phyloP scores from a whole-genome alignment of 2,888 invertebrate genomes.

The Tipula unca region DNA sequence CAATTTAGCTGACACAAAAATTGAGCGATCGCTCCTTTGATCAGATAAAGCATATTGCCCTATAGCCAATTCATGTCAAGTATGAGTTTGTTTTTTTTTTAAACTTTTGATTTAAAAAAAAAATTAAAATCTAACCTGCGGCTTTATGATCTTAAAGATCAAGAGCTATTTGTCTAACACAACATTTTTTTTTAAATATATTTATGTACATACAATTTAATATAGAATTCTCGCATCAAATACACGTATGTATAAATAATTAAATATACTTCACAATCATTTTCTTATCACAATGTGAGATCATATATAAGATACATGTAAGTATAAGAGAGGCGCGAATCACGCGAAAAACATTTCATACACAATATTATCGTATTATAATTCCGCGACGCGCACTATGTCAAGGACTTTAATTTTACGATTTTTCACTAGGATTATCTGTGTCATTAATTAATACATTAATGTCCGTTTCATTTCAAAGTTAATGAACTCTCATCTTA shows the following conservation, averaged over 20 bases:
- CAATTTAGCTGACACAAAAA: too few species aligned
- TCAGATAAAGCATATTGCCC: too few species aligned
- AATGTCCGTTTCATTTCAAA: background rate
- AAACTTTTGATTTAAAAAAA: background rate
- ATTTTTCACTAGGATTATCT: background rate
- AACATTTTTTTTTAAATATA: background rate
- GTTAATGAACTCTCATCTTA: background rate
- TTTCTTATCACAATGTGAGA: background rate
- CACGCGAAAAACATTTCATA: background rate
- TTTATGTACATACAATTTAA: background rate
- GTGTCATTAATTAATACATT: background rate
- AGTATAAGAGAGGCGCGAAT: background rate
- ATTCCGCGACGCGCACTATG: background rate
- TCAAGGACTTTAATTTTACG: background rate
- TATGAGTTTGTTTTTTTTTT: background rate
- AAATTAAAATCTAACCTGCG: background rate
- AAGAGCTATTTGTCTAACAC: background rate
- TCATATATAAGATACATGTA: background rate
- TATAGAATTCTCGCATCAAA: background rate
- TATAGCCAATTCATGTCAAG: background rate
- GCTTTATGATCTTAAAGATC: background rate
- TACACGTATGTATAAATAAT: background rate
- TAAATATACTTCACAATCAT: background rate
- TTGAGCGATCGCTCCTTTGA: too few species aligned
- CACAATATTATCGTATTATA: background rate